A percentile compares a stretch with the other conserved stretches of the same genome.
These are phyloP conservation scores for Teleopsis dalmanni DNA, from an alignment of 1,140 invertebrate species.

Conservation along the genomic window DNA sequence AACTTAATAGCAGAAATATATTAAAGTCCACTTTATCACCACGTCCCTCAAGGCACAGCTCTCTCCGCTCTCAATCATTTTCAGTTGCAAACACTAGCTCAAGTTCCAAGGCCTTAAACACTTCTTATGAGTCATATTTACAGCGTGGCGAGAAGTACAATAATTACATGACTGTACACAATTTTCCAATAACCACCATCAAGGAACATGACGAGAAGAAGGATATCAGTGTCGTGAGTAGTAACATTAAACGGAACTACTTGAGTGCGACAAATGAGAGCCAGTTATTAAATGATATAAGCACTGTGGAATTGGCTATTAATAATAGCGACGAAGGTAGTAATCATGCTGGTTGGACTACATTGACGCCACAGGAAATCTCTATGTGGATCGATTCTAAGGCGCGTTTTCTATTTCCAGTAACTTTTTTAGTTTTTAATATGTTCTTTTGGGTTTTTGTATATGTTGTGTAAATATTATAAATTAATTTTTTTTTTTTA, in stretches of 20 bases:
- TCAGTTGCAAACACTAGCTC: too few relatives aligned
- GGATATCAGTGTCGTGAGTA: constrained; percentile 9
- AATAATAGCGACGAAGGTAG: constrained; percentile 1
- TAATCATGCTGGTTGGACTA: constrained; percentile 56
- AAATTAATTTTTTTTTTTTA: too few relatives aligned
- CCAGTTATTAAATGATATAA: constrained; percentile 2
- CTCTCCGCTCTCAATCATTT: constrained; percentile 60
- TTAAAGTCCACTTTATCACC: constrained; percentile 74
- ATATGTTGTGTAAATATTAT: constrained; percentile 22
- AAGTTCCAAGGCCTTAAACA: too few relatives aligned
- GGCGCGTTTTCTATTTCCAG: constrained; percentile 68
- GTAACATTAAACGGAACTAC: constrained; percentile 2
- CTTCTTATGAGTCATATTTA: background rate
- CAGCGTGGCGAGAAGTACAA: constrained; percentile 15
- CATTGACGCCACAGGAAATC: constrained; percentile 78
- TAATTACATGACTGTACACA: constrained; percentile 34
- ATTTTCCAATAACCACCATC: constrained; percentile 34
- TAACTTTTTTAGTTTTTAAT: constrained; percentile 73
- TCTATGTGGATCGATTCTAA: constrained; percentile 74
- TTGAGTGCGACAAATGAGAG: constrained; percentile 7
- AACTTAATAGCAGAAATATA: constrained; percentile 75
- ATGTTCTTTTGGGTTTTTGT: constrained; percentile 80
- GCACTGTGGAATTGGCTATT: background rate
- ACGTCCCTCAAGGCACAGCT: constrained; percentile 59
- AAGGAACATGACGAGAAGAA: constrained; percentile 21